A percentile compares a stretch with the other conserved stretches of the same genome.
These are phyloP conservation scores for Liparis tanakae DNA, from an alignment of 2,797 vertebrate genomes.

Conservation along the genomic window DNA sequence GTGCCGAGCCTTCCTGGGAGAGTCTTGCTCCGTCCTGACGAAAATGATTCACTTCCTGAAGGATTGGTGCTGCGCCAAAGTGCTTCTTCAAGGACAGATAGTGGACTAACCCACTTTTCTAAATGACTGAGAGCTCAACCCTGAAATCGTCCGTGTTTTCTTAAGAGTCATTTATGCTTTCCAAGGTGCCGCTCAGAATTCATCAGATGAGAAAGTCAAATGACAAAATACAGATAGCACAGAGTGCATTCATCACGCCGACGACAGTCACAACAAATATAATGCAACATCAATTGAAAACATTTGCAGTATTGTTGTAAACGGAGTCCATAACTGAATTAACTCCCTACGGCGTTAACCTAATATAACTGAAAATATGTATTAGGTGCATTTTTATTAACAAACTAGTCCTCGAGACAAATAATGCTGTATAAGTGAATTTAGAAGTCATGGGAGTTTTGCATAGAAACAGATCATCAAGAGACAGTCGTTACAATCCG, in stretches of 20 bases:
- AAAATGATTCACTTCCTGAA: constrained; percentile 73
- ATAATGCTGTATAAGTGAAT: background rate
- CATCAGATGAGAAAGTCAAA: constrained; percentile 27
- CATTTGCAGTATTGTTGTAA: background rate
- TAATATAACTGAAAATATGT: background rate
- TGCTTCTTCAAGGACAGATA: constrained; percentile 75
- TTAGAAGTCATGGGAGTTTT: background rate
- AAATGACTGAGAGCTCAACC: constrained; percentile 55
- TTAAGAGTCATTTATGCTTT: constrained; percentile 42
- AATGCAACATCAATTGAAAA: background rate
- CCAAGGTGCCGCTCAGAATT: constrained; percentile 32
- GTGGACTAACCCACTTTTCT: constrained; percentile 58
- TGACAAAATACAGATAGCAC: constrained; percentile 7
- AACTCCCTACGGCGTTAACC: background rate
- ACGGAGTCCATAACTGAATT: background rate
- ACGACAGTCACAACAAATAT: background rate
- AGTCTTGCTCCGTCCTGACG: constrained; percentile 58
- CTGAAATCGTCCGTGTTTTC: constrained; percentile 52
- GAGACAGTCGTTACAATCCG: background rate
- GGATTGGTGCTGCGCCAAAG: constrained; percentile 66
- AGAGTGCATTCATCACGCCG: background rate
- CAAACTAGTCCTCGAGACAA: background rate
- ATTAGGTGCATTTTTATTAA: background rate
- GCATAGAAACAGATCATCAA: background rate
- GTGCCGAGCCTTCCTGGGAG: constrained; percentile 66